Base-by-base conservation (phyloP, 2,888 invertebrate genomes). In the Mythimna vitellina region DNA sequence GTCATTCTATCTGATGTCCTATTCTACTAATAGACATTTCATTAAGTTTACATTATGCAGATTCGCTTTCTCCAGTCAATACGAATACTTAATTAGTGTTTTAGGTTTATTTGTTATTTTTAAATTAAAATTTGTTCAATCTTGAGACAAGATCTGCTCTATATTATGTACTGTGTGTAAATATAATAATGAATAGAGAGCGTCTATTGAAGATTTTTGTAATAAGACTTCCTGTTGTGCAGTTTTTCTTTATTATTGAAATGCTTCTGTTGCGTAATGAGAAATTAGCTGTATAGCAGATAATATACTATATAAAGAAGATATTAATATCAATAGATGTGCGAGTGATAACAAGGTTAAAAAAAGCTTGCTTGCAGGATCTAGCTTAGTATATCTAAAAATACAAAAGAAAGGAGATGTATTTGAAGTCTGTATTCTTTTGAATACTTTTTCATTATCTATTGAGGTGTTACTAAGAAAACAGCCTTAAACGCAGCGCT, bases 41-140 rank as follows among this genome's bases (percentile, higher is more conserved):
- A 87, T 87, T 86, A 85, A 81, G 64, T 83, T 84, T 80, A 81
- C 32, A 85, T 79, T 81, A 75, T 83, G 66, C 35, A 63, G 61
- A 82, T 67, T 82, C 80, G 87, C 89, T 89, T 89, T 89, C 89
- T 77, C 83, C 69, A 60, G 56, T 62, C 78, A 64, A 72, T 78
- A 76, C 66, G 64, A 78, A 78, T 76, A 62, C 56, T 71, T 80
- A 80, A 83, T 83, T 83, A 77, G 58, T 56, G 32, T n/a, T 38
- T 54, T 6, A 46, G 20, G 14, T 67, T 29, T 66, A 75, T 71
- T 65, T 42, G 53, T 75, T 62, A 8, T 65, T 63, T 66, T 4
- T 17, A 20, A 70, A 61, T 80, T 68, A 14, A 78, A 67, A 71
- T 71, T 74, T n/a, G 14, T 22, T 58, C 58, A 54, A 38, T 65